Percentiles rank a stretch among this genome's conserved stretches.
Evolutionary conservation across 2,888 invertebrate genomes (phyloP).

Genomic region (Machimus atricapillus): DNA sequence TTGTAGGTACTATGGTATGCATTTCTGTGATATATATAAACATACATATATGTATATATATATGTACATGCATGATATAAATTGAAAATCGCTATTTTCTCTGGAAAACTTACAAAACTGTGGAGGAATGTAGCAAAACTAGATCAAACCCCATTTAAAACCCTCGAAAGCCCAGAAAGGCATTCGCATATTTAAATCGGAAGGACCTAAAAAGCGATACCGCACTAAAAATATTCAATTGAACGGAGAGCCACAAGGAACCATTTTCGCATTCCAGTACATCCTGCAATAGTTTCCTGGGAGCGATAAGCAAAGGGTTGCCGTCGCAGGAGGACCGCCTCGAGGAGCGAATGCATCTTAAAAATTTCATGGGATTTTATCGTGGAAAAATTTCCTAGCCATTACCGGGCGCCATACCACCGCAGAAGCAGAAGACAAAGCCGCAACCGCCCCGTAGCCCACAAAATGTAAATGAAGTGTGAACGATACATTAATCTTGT

Average conservation of each 20-base stretch:
- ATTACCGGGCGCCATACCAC: background rate
- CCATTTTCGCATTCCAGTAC: background rate
- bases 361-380: background rate
- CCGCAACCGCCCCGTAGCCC: background rate
- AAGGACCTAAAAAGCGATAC: background rate
- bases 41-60: no score
- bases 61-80: no score
- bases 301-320: background rate
- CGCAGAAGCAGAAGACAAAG: background rate
- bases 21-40: no score
- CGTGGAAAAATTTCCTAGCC: background rate
- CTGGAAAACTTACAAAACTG: background rate
- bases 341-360: background rate
- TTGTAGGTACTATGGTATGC: no score
- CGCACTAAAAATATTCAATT: background rate
- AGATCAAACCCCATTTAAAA: background rate
- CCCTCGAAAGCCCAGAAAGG: background rate
- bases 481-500: conserved; percentile 43
- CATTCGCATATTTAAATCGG: background rate
- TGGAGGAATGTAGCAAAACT: background rate
- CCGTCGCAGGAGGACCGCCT: background rate
- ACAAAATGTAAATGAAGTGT: conserved; percentile 39
- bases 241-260: background rate
- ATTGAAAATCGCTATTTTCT: no score
- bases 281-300: background rate